phyloP scores from a whole-genome alignment of 92 coral and sea anemone species.

The Zoanthus solanderi region DNA sequence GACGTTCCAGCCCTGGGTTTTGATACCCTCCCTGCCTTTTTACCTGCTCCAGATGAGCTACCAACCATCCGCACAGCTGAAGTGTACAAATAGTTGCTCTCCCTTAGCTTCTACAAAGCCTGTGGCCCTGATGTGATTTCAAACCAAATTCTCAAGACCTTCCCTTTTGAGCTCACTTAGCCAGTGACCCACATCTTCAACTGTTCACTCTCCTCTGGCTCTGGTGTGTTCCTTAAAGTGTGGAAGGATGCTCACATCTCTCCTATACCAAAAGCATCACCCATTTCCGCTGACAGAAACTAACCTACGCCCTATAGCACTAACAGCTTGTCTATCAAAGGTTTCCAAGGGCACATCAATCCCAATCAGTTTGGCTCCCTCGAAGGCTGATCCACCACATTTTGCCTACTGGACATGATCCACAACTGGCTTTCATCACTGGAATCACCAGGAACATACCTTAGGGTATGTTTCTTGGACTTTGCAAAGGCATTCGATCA shows the following conservation, averaged over 20 bases:
- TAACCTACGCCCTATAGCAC: neutral
- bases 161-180: neutral
- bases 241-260: neutral
- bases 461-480: too few species aligned
- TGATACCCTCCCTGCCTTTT: neutral
- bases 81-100: slow-evolving; percentile 1
- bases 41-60: neutral
- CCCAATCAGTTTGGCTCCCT: too few species aligned
- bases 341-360: too few species aligned
- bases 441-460: too few species aligned
- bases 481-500: too few species aligned
- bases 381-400: too few species aligned
- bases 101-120: neutral
- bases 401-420: too few species aligned
- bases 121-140: neutral
- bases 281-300: neutral
- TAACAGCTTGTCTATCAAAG: too few species aligned
- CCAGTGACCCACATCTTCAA: neutral
- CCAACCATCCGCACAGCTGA: neutral
- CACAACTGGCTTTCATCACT: too few species aligned
- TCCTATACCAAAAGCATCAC: neutral
- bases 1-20: too few species aligned
- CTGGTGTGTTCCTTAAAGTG: neutral
- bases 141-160: neutral
- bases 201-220: neutral